Conservation (phyloP, 2,797 vertebrate genomes). For the Pantherophis alleghaniensis region DNA sequence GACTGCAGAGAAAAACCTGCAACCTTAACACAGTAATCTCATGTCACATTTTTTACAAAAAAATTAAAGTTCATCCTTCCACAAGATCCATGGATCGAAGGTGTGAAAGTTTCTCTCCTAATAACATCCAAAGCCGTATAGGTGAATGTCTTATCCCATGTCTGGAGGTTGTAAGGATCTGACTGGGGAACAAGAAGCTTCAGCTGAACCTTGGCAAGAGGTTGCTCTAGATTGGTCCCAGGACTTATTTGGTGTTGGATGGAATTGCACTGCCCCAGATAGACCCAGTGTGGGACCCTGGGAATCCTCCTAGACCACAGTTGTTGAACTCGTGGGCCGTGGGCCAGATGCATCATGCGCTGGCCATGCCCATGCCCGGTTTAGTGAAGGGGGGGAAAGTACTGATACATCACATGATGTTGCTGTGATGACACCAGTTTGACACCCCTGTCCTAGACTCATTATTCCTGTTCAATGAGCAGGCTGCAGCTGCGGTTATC, state of each 20-base stretch:
- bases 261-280: not conserved
- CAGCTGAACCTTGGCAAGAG: not conserved
- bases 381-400: no score
- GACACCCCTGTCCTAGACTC: not conserved
- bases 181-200: not conserved
- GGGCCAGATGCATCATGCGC: no score
- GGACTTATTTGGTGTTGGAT: not conserved
- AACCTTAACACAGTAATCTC: not conserved
- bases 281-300: not conserved
- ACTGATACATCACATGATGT: no score
- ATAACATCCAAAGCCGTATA: not conserved
- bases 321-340: fast-evolving
- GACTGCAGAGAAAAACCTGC: not conserved
- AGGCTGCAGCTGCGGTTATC: not conserved
- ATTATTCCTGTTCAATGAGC: not conserved
- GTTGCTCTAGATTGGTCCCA: not conserved
- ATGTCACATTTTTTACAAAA: not conserved
- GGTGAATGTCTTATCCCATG: not conserved
- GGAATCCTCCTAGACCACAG: not conserved
- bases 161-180: not conserved
- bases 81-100: not conserved
- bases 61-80: not conserved
- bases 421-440: no score
- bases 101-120: not conserved
- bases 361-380: no score